phyloP scores from a whole-genome alignment of 1,140 invertebrate genomes.

The Neodiprion virginianus region DNA sequence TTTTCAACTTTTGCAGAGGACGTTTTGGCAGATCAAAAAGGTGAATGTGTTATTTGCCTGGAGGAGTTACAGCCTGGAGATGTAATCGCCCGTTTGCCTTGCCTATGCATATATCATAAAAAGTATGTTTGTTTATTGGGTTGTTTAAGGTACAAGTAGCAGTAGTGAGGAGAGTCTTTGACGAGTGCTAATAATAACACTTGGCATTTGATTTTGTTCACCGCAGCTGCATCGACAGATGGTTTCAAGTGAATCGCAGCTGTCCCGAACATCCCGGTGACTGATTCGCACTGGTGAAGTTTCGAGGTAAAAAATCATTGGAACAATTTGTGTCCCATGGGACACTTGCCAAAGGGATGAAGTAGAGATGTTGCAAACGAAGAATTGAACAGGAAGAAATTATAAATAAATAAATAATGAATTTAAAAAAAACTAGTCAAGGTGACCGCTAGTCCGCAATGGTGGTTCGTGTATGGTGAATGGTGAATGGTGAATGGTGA shows the following conservation, averaged over 20 bases:
- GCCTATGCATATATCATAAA: slow-evolving; percentile 99
- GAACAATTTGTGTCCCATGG: slow-evolving; percentile 24
- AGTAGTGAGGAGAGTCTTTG: not conserved
- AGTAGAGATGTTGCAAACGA: slow-evolving; percentile 24
- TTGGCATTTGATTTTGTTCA: slow-evolving; percentile 39
- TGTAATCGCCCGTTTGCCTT: slow-evolving; percentile 96
- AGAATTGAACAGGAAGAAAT: slow-evolving; percentile 31
- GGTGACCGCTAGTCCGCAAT: slow-evolving; percentile 59
- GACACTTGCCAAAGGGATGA: slow-evolving; percentile 40
- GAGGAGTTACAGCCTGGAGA: slow-evolving; percentile 94
- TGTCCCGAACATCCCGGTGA: slow-evolving; percentile 96
- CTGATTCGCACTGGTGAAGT: slow-evolving; percentile 64
- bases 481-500: slow-evolving; percentile 35
- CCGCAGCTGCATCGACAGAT: slow-evolving; percentile 92
- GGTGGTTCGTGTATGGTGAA: slow-evolving; percentile 45
- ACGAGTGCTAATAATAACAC: not conserved
- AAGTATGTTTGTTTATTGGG: slow-evolving; percentile 67
- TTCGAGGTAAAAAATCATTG: slow-evolving; percentile 9
- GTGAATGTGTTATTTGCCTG: slow-evolving; percentile 98
- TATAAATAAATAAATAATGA: slow-evolving; percentile 27
- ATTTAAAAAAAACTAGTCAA: slow-evolving; percentile 58
- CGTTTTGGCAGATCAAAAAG: slow-evolving; percentile 92
- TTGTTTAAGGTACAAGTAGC: not conserved
- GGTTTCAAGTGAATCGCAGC: slow-evolving; percentile 97
- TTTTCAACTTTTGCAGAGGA: slow-evolving; percentile 81